These are phyloP conservation scores for Drosophila chauvacae DNA, from an alignment of 1,140 invertebrate genomes.

Conservation along the genomic window DNA sequence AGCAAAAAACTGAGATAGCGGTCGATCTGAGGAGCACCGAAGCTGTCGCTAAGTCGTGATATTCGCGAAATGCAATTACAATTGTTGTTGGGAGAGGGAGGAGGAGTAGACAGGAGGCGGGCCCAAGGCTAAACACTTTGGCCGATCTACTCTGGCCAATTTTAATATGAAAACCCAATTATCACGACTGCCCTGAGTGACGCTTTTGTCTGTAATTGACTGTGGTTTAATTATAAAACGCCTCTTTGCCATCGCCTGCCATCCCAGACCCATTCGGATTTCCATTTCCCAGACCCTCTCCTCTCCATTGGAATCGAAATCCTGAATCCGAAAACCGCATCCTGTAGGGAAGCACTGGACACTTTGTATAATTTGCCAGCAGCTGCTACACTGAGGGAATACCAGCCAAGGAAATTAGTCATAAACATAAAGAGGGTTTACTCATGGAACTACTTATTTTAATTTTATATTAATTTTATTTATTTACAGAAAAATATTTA, in stretches of 20 bases:
- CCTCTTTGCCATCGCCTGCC: conserved; percentile 48
- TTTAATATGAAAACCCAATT: conserved; percentile 80
- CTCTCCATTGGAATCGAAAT: conserved; percentile 1
- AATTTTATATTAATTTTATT: not conserved
- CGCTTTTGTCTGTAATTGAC: conserved; percentile 83
- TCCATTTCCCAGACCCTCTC: conserved; percentile 1
- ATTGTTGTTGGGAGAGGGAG: conserved; percentile 2
- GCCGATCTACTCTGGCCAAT: conserved; percentile 36
- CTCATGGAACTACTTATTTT: not conserved
- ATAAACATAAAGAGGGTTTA: not conserved
- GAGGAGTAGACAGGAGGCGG: conserved; percentile 9
- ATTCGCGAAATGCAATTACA: conserved; percentile 73
- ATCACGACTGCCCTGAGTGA: conserved; percentile 75
- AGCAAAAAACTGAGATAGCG: conserved; percentile 71
- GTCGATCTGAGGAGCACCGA: conserved; percentile 44
- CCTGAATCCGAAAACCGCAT: conserved; percentile 59
- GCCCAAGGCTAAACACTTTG: conserved; percentile 44
- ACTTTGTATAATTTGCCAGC: conserved; percentile 68
- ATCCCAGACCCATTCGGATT: not conserved
- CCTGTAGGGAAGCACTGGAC: conserved; percentile 43
- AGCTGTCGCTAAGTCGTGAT: conserved; percentile 71
- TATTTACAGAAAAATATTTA: too few species aligned
- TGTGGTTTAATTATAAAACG: conserved; percentile 82
- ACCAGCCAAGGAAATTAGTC: accelerated
- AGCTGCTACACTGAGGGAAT: conserved; percentile 8